Conservation (phyloP, 53 echinoderm and acorn worm species). For the Crossaster papposus region DNA sequence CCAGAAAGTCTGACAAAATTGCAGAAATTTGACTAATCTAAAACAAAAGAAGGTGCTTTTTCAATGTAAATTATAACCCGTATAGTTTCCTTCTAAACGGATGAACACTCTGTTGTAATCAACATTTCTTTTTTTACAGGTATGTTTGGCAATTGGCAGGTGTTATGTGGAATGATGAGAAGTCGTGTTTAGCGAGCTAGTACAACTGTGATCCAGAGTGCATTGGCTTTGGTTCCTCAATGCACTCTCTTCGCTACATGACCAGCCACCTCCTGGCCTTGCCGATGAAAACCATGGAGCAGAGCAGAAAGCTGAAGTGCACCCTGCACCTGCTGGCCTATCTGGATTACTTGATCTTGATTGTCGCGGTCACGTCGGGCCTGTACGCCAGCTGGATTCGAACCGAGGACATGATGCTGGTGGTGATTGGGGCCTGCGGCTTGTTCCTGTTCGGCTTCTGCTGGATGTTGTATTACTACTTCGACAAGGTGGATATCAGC, state of each 20-base stretch:
- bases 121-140: background rate
- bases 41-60: too few relatives aligned
- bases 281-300: constrained; percentile 73
- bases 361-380: constrained; percentile 78
- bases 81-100: too few relatives aligned
- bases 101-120: too few relatives aligned
- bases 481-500: constrained; percentile 71
- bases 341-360: constrained; percentile 75
- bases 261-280: constrained; percentile 86
- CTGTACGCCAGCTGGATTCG: constrained; percentile 88
- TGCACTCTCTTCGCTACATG: constrained; percentile 87
- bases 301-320: constrained; percentile 67
- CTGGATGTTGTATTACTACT: constrained; percentile 97
- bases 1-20: too few relatives aligned
- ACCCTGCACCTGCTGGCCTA: constrained; percentile 75
- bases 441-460: constrained; percentile 84
- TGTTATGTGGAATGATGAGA: background rate
- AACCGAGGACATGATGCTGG: constrained; percentile 72
- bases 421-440: constrained; percentile 77
- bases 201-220: background rate
- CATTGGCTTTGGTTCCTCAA: constrained; percentile 27
- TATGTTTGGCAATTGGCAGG: background rate
- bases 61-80: background rate
- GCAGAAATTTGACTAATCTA: too few relatives aligned
- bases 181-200: background rate